Percentiles rank a stretch among this genome's conserved stretches.
Evolutionary conservation across 1,140 invertebrate species (phyloP).

Genomic region (Bombus vancouverensis): DNA sequence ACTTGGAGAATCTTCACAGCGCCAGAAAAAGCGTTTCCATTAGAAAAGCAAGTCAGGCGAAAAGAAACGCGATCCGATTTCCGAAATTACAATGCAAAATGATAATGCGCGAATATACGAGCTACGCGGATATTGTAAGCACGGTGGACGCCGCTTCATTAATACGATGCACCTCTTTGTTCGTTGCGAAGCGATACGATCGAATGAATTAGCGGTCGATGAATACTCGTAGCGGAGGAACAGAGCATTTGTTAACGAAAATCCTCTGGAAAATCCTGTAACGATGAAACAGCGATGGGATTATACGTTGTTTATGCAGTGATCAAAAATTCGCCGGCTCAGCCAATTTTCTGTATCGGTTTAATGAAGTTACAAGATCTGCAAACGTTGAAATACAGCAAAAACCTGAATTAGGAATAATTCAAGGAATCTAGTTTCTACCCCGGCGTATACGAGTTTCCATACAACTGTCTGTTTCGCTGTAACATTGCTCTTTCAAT

Average conservation of each 20-base stretch:
- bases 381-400: neutral
- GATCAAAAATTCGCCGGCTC: constrained; percentile 17
- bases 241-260: constrained; percentile 58
- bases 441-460: neutral
- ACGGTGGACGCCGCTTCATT: neutral
- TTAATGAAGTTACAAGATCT: constrained; percentile 22
- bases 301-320: constrained; percentile 27
- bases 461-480: neutral
- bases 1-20: neutral
- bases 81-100: neutral
- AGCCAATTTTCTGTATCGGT: neutral
- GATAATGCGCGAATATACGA: neutral
- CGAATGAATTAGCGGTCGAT: constrained; percentile 27
- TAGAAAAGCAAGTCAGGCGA: neutral
- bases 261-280: constrained; percentile 49
- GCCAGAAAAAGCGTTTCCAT: neutral
- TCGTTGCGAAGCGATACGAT: constrained; percentile 27
- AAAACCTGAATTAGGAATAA: neutral
- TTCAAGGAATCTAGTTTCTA: neutral
- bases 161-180: neutral
- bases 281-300: constrained; percentile 36
- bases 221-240: constrained; percentile 29
- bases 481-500: neutral
- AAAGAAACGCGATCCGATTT: neutral
- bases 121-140: neutral